These are phyloP conservation scores for Heteromyza rotundicornis DNA, from an alignment of 2,888 invertebrate species.

Conservation along the genomic window DNA sequence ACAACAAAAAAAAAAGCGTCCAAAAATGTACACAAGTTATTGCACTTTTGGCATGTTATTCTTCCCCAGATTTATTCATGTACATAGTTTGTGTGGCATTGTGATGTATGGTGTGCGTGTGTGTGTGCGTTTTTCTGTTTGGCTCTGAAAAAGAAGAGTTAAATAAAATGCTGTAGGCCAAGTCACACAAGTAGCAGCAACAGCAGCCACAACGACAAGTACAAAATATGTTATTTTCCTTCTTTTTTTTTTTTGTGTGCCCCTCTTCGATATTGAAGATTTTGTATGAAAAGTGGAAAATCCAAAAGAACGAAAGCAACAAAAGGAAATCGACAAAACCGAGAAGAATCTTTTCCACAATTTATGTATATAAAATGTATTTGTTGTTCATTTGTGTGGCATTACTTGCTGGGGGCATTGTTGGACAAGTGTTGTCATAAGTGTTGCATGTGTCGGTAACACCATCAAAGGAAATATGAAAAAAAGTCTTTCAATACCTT, in stretches of 20 bases:
- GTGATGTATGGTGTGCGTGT: not conserved
- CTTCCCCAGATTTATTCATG: not conserved
- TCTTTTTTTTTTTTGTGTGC: not conserved
- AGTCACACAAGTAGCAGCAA: not conserved
- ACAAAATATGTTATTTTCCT: not conserved
- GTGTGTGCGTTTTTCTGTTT: not conserved
- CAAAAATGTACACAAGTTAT: not conserved
- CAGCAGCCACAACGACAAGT: not conserved
- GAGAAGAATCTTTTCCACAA: not conserved
- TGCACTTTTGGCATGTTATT: constrained; percentile 5
- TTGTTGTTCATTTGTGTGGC: not conserved
- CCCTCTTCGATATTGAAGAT: not conserved
- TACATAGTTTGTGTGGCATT: not conserved
- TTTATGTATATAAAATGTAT: not conserved
- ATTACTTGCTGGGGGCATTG: not conserved
- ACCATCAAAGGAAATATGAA: too few relatives aligned
- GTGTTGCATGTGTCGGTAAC: constrained; percentile 1
- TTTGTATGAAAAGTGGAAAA: too few relatives aligned
- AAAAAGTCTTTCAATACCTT: too few relatives aligned
- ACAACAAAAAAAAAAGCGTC: too few relatives aligned
- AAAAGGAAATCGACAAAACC: too few relatives aligned
- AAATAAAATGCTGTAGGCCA: constrained; percentile 4
- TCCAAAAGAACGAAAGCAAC: too few relatives aligned
- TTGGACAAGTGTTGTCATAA: not conserved
- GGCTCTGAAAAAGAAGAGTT: not conserved